phyloP scores from a whole-genome alignment of 2,888 invertebrate species.

The Lydus trimaculatus region DNA sequence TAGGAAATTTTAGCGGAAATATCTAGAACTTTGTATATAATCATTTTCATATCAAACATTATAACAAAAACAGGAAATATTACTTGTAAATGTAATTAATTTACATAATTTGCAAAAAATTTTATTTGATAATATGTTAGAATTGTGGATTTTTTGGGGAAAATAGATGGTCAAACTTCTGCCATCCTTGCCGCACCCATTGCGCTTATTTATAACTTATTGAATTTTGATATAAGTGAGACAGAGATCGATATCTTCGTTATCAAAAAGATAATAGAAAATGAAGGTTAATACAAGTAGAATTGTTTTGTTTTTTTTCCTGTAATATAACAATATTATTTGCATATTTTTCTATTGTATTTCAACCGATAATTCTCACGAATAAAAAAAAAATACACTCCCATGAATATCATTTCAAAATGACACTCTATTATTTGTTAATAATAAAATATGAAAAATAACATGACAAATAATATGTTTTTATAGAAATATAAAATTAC shows the following conservation, averaged over 20 bases:
- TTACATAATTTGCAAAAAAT: too few species aligned
- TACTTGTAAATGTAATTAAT: not conserved
- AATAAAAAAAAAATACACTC: not conserved
- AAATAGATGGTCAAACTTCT: too few species aligned
- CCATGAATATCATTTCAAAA: slow-evolving; percentile 8
- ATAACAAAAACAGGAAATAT: not conserved
- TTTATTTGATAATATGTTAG: not conserved
- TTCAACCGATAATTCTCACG: slow-evolving; percentile 1
- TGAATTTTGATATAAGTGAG: too few species aligned
- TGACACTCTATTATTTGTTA: not conserved
- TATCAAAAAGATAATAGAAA: not conserved
- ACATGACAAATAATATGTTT: not conserved
- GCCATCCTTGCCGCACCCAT: not conserved
- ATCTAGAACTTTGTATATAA: not conserved
- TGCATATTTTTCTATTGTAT: not conserved
- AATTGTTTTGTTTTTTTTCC: not conserved
- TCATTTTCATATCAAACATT: not conserved
- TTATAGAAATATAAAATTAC: not conserved
- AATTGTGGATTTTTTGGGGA: too few species aligned
- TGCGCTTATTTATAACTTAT: not conserved
- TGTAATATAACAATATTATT: not conserved
- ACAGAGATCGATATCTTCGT: not conserved
- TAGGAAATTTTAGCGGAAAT: not conserved
- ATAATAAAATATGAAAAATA: not conserved
- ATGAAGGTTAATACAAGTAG: not conserved